Percentiles rank a stretch among this genome's conserved stretches.
These are phyloP conservation scores for Nesoenas mayeri DNA, from an alignment of 2,113 vertebrate species.

Conservation along the genomic window DNA sequence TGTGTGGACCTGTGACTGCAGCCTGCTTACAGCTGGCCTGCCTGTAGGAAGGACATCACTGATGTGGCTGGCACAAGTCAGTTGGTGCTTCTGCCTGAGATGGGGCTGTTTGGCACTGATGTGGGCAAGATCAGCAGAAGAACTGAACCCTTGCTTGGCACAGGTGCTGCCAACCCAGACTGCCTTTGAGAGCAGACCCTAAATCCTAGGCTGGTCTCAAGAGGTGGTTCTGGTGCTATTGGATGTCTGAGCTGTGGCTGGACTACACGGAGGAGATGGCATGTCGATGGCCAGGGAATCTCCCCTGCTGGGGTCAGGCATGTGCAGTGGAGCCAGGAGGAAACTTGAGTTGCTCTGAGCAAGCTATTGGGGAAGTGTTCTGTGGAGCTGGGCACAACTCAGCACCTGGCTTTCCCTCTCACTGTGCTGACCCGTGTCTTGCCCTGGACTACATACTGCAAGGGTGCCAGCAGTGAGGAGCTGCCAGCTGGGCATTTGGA, in stretches of 20 bases:
- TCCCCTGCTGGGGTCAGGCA: neutral
- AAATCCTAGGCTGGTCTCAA: neutral
- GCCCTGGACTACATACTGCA: neutral
- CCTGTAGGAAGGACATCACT: neutral
- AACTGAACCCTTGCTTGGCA: neutral
- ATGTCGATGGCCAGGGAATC: neutral
- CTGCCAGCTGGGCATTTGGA: conserved; percentile 20
- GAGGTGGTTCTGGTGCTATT: neutral
- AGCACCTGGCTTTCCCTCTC: neutral
- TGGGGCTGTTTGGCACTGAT: neutral
- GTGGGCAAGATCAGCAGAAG: neutral
- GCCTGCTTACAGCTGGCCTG: neutral
- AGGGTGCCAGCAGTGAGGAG: neutral
- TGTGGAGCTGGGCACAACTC: neutral
- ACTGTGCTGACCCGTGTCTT: neutral
- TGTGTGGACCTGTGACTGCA: neutral
- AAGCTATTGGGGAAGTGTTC: neutral
- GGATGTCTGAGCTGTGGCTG: neutral
- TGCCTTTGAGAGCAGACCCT: neutral
- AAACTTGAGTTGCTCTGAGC: neutral
- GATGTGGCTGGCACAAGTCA: neutral
- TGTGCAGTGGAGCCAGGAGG: neutral
- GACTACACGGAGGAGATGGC: neutral
- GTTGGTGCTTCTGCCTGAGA: neutral
- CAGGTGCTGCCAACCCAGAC: neutral